Evolutionary conservation across 2,888 invertebrate species (phyloP).

Genomic region (Parnassius mnemosyne): DNA sequence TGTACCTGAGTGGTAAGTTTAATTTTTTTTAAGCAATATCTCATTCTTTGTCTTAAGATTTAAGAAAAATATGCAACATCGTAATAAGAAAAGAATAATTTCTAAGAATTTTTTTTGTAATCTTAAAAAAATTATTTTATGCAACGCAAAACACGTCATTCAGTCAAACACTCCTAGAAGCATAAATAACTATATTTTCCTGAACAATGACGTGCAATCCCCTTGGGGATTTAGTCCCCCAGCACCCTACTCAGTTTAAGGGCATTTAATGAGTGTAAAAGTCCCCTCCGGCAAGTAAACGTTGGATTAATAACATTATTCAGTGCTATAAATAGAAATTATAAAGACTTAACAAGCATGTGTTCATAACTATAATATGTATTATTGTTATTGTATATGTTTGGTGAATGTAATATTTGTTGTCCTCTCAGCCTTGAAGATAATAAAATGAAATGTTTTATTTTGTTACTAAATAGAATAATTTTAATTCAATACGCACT

Average conservation of each 20-base stretch:
- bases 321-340: slow-evolving; percentile 57
- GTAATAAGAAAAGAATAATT: too few species aligned
- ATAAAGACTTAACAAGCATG: slow-evolving; percentile 58
- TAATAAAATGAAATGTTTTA: slow-evolving; percentile 11
- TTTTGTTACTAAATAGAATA: slow-evolving; percentile 5
- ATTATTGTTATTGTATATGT: too few species aligned
- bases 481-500: too few species aligned
- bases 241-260: slow-evolving; percentile 63
- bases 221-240: slow-evolving; percentile 56
- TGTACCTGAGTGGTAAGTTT: slow-evolving; percentile 70
- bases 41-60: too few species aligned
- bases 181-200: slow-evolving; percentile 53
- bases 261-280: slow-evolving; percentile 74
- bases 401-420: too few species aligned
- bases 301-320: slow-evolving; percentile 64
- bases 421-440: too few species aligned
- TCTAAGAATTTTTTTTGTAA: too few species aligned
- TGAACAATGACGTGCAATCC: slow-evolving; percentile 57
- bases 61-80: too few species aligned
- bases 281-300: slow-evolving; percentile 68
- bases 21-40: background rate
- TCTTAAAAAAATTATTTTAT: too few species aligned
- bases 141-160: too few species aligned
- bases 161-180: slow-evolving; percentile 41
- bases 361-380: background rate